phyloP scores from a whole-genome alignment of 2,113 vertebrate genomes.

The Willisornis vidua region DNA sequence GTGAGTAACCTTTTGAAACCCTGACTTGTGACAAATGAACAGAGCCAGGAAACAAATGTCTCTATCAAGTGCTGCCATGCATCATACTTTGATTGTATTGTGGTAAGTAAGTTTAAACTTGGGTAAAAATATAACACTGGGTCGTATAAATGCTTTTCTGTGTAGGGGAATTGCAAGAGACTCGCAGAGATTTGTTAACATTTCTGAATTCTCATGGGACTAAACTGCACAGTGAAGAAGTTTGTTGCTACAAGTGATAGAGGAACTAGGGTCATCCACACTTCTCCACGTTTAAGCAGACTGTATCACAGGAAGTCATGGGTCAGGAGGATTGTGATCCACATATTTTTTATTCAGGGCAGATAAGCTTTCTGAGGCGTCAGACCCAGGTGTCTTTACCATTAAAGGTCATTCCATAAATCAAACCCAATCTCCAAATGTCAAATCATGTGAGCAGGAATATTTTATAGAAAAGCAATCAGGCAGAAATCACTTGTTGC shows the following conservation, averaged over 20 bases:
- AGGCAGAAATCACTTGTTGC: not conserved
- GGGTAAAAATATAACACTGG: not conserved
- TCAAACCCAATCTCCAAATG: not conserved
- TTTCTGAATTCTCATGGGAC: not conserved
- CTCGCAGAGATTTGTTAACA: not conserved
- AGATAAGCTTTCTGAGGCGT: not conserved
- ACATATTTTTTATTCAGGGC: not conserved
- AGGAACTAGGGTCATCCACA: not conserved
- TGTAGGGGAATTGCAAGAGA: not conserved
- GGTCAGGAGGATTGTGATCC: not conserved
- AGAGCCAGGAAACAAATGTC: not conserved
- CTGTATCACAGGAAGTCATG: not conserved
- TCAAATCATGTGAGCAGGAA: not conserved
- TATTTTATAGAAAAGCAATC: not conserved
- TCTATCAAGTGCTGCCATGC: not conserved
- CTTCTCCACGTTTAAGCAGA: not conserved
- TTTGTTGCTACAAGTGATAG: not conserved
- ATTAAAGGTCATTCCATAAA: not conserved
- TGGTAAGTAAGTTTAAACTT: not conserved
- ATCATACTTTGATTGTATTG: not conserved
- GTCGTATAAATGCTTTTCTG: not conserved
- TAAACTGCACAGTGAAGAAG: not conserved
- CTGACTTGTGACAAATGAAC: not conserved
- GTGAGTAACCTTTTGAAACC: not conserved
- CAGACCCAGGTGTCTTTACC: not conserved